Conservation (phyloP, 2,797 vertebrate genomes). For the Erpetoichthys calabaricus region DNA sequence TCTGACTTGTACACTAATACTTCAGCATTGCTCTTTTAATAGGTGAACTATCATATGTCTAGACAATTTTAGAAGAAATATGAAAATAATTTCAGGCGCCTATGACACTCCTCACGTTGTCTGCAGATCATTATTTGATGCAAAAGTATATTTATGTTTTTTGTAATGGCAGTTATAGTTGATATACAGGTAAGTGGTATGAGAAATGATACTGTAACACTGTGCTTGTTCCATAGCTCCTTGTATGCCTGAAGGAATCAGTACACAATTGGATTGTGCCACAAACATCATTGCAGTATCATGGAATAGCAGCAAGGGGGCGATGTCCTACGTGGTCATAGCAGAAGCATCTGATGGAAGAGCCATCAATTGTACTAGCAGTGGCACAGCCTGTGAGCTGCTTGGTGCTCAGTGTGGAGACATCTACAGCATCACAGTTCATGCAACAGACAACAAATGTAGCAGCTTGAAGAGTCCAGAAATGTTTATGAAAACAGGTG, state of each 20-base stretch:
- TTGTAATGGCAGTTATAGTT: no score
- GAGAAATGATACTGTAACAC: no score
- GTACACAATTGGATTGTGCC: slow-evolving; percentile 29
- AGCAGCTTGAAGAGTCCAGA: slow-evolving; percentile 44
- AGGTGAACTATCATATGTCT: no score
- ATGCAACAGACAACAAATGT: slow-evolving; percentile 49
- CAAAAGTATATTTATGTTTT: no score
- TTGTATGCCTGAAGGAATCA: slow-evolving; percentile 34
- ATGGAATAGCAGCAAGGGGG: slow-evolving; percentile 38
- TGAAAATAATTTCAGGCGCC: slow-evolving; percentile 32
- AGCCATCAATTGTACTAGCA: slow-evolving; percentile 35
- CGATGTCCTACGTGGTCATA: slow-evolving; percentile 39
- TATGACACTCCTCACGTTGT: slow-evolving; percentile 37
- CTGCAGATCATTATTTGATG: no score
- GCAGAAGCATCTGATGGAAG: slow-evolving; percentile 28
- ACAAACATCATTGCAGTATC: slow-evolving; percentile 25
- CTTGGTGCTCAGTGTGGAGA: slow-evolving; percentile 44
- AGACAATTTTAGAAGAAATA: no score
- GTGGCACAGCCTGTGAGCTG: slow-evolving; percentile 33
- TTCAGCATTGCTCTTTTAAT: no score
- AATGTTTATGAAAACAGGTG: slow-evolving; percentile 42
- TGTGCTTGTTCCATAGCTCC: slow-evolving; percentile 33
- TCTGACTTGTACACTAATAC: no score
- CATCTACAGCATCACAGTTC: slow-evolving; percentile 38
- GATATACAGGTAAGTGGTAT: no score